Evolutionary conservation across 1,140 invertebrate species (phyloP).

Genomic region (Aphidius ervi): DNA sequence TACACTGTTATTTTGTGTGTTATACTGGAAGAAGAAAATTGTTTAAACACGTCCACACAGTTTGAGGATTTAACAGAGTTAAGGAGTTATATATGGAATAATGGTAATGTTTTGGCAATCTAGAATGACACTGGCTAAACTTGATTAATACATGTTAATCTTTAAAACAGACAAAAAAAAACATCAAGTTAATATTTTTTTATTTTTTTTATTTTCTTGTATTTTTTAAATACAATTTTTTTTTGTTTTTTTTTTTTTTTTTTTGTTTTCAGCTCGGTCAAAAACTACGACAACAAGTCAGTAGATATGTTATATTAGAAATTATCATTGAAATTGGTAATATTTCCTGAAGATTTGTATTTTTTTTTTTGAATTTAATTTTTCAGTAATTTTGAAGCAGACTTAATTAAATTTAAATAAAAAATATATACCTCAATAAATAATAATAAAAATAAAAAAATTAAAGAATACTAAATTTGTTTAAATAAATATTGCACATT

Average conservation of each 20-base stretch:
- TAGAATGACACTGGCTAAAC: no score
- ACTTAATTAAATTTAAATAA: conserved; percentile 3
- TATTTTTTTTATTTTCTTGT: neutral
- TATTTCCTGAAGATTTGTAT: conserved; percentile 2
- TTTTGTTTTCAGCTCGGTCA: conserved; percentile 52
- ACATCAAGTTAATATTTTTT: no score
- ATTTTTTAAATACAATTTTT: conserved; percentile 49
- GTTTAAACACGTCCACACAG: conserved; percentile 11
- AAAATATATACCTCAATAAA: conserved; percentile 2
- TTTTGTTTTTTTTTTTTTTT: conserved; percentile 51
- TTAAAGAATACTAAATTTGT: neutral
- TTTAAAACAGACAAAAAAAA: no score
- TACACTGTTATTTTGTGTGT: conserved; percentile 25
- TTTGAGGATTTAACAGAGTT: neutral
- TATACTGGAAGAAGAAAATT: conserved; percentile 8
- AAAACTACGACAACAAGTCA: conserved; percentile 53
- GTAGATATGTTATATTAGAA: conserved; percentile 51
- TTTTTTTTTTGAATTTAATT: conserved; percentile 5
- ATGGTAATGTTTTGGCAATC: neutral
- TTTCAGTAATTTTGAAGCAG: conserved; percentile 18
- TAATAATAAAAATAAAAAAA: conserved; percentile 7
- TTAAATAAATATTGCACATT: conserved; percentile 7
- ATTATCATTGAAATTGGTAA: conserved; percentile 28
- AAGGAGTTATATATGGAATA: neutral
- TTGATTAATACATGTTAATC: no score